Conservation (phyloP, 2,113 vertebrate genomes). For the Salvator merianae region DNA sequence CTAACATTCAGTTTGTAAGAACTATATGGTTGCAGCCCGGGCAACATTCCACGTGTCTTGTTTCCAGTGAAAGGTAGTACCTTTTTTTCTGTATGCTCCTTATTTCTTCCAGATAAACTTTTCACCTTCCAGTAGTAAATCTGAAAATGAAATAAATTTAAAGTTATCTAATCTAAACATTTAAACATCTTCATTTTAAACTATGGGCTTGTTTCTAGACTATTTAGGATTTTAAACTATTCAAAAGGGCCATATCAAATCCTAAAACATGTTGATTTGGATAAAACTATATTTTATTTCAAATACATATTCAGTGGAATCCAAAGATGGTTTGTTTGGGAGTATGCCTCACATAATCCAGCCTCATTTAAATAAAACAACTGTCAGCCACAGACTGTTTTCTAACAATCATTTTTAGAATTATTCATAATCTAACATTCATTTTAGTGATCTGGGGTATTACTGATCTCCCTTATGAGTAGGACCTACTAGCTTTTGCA, state of each 20-base stretch:
- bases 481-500: too few relatives aligned
- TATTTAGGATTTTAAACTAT: neutral
- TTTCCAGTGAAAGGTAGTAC: slow-evolving; percentile 87
- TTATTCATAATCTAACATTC: neutral
- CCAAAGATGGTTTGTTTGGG: neutral
- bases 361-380: neutral
- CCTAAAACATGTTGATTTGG: neutral
- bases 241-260: neutral
- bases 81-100: slow-evolving; percentile 84
- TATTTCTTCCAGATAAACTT: slow-evolving; percentile 80
- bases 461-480: too few relatives aligned
- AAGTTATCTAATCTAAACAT: neutral
- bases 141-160: slow-evolving; percentile 68
- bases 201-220: neutral
- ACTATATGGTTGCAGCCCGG: slow-evolving; percentile 88
- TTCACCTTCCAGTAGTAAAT: slow-evolving; percentile 91
- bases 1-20: slow-evolving; percentile 86
- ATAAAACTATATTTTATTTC: neutral
- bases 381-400: neutral
- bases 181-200: neutral
- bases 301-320: neutral
- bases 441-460: neutral
- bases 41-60: slow-evolving; percentile 87
- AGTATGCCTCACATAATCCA: neutral
- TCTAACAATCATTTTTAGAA: neutral